These are phyloP conservation scores for Notamacropus eugenii DNA, from an alignment of 2,797 vertebrate species.

Conservation along the genomic window DNA sequence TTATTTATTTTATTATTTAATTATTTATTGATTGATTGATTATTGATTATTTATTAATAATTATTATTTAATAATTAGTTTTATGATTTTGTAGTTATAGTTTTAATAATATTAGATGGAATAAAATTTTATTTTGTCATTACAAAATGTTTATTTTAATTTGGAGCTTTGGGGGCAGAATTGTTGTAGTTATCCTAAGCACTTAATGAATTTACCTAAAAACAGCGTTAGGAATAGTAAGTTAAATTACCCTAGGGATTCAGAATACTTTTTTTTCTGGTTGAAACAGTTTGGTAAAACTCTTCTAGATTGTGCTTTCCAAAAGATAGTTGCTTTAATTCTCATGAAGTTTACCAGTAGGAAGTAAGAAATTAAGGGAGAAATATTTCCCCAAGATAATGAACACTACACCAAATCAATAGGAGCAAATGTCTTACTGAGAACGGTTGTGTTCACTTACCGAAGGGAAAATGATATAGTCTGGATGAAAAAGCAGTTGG, in stretches of 20 bases:
- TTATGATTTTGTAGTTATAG: background rate
- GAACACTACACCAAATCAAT: background rate
- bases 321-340: background rate
- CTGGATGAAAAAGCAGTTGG: conserved; percentile 32
- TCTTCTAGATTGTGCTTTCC: background rate
- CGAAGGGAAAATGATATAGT: background rate
- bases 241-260: background rate
- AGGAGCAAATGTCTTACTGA: background rate
- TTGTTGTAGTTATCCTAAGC: too few species aligned
- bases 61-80: background rate
- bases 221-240: background rate
- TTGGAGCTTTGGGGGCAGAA: background rate
- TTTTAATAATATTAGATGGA: background rate
- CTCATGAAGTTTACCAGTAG: background rate
- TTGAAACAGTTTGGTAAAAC: background rate
- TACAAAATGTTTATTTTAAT: background rate
- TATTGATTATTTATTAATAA: too few species aligned
- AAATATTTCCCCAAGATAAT: background rate
- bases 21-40: too few species aligned
- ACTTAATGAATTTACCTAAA: background rate
- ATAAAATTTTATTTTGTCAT: background rate
- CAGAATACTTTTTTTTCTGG: too few species aligned
- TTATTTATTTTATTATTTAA: too few species aligned
- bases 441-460: background rate
- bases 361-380: background rate